Evolutionary conservation across 2,888 invertebrate species (phyloP).

Genomic region (Zaprionus obscuricornis): DNA sequence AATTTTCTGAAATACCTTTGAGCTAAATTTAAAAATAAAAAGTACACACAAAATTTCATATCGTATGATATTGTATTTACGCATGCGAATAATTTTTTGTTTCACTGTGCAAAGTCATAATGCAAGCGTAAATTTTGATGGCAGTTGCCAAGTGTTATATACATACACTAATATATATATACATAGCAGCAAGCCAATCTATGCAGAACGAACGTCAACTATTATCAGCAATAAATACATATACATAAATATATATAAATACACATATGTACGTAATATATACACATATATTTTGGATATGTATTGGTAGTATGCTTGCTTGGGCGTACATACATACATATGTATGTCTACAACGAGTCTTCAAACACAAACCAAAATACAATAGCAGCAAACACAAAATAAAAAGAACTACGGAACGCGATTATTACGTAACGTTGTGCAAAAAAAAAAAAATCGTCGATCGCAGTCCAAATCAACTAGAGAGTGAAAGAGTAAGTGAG

Average conservation of each 20-base stretch:
- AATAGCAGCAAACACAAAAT: conserved; percentile 30
- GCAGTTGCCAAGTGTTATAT: conserved; percentile 49
- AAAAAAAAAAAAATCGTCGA: conserved; percentile 25
- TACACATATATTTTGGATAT: too few relatives aligned
- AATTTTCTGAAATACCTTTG: background rate
- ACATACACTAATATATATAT: conserved; percentile 5
- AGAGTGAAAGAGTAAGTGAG: conserved; percentile 19
- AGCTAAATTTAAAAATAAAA: background rate
- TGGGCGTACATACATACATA: too few relatives aligned
- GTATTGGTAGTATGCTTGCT: too few relatives aligned
- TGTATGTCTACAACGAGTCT: conserved; percentile 9
- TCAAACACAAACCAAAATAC: conserved; percentile 38
- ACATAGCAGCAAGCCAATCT: conserved; percentile 20
- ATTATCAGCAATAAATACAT: conserved; percentile 54
- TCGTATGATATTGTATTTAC: background rate
- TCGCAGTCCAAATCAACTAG: conserved; percentile 14
- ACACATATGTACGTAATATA: conserved; percentile 19
- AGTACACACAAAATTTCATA: conserved; percentile 1
- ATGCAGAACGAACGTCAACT: conserved; percentile 11
- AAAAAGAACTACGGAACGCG: conserved; percentile 49
- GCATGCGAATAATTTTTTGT: background rate
- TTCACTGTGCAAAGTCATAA: conserved; percentile 38
- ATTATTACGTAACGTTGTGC: conserved; percentile 67
- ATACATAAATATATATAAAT: background rate
- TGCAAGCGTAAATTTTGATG: conserved; percentile 45